phyloP scores from a whole-genome alignment of 1,140 invertebrate species.

The Meloidogyne hapla region DNA sequence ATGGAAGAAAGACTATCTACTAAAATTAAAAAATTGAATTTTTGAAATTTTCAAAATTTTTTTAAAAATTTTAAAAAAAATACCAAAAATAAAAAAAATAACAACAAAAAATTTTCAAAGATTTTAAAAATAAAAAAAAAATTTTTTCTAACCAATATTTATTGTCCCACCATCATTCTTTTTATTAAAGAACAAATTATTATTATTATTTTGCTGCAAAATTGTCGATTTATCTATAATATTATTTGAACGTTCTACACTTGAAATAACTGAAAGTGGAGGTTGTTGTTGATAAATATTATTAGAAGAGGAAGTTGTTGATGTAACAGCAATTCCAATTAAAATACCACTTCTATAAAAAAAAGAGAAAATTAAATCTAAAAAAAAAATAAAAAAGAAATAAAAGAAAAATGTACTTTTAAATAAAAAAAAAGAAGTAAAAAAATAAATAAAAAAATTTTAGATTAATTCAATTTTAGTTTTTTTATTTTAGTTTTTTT shows the following conservation, averaged over 20 bases:
- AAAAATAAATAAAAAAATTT: too few species aligned
- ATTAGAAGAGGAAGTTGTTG: background rate
- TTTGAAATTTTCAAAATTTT: too few species aligned
- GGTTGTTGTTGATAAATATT: background rate
- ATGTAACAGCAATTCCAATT: background rate
- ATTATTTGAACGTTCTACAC: background rate
- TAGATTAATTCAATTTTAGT: too few species aligned
- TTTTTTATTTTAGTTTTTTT: too few species aligned
- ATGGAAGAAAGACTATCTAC: constrained; percentile 1
- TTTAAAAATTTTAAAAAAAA: too few species aligned
- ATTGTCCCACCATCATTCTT: background rate
- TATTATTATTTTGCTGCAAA: background rate
- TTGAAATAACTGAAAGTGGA: background rate
- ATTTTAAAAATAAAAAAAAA: too few species aligned
- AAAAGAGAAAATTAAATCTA: background rate
- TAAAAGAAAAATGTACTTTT: background rate
- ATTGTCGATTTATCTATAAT: too few species aligned
- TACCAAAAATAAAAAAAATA: too few species aligned
- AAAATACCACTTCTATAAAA: background rate
- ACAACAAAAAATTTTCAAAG: too few species aligned
- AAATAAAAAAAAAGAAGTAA: background rate
- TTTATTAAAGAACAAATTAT: background rate
- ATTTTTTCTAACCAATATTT: too few species aligned
- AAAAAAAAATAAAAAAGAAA: background rate
- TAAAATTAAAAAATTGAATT: background rate